A percentile compares a stretch with the other conserved stretches of the same genome.
Evolutionary conservation across 2,888 invertebrate species (phyloP).

Genomic region (Epinotia brunnichana): DNA sequence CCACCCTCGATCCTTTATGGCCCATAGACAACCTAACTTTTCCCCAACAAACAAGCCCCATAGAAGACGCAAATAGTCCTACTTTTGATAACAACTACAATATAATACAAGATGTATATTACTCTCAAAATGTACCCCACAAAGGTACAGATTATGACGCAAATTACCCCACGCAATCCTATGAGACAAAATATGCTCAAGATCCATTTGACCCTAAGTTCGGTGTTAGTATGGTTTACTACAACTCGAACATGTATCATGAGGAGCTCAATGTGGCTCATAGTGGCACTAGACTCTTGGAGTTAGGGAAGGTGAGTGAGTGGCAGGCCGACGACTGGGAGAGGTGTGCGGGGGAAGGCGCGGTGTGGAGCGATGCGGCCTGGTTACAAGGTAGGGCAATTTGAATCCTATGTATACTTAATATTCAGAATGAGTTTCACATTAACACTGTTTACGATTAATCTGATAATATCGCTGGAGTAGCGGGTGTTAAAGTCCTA

Average conservation of each 20-base stretch:
- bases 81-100: constrained; percentile 16
- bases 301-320: neutral
- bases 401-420: neutral
- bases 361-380: constrained; percentile 2
- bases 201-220: constrained; percentile 10
- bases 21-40: neutral
- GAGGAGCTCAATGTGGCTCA: neutral
- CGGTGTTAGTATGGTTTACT: constrained; percentile 2
- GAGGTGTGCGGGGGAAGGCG: constrained; percentile 18
- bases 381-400: constrained; percentile 4
- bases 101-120: constrained; percentile 10
- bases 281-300: neutral
- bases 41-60: neutral
- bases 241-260: constrained; percentile 4
- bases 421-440: too few relatives aligned
- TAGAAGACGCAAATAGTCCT: neutral
- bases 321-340: neutral
- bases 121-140: neutral
- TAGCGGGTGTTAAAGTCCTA: too few relatives aligned
- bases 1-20: neutral
- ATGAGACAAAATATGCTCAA: neutral
- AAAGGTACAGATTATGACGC: neutral
- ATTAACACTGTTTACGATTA: too few relatives aligned
- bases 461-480: too few relatives aligned
- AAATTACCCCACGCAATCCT: neutral